These are phyloP conservation scores for Hyalella azteca DNA, from an alignment of 2,888 invertebrate genomes.

Conservation along the genomic window DNA sequence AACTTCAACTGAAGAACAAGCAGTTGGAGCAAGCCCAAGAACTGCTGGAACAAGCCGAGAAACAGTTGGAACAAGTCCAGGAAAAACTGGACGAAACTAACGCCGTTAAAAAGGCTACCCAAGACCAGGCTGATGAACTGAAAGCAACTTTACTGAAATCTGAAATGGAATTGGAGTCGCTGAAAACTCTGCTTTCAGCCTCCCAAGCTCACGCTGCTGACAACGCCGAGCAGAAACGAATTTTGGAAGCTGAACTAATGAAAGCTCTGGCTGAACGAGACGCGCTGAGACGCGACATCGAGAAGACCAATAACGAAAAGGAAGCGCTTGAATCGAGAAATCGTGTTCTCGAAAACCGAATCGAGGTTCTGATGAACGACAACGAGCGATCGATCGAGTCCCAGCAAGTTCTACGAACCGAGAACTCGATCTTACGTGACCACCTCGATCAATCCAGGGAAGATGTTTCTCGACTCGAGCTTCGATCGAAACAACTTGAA, in stretches of 20 bases:
- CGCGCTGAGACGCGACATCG: not conserved
- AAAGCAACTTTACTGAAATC: not conserved
- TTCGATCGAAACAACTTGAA: not conserved
- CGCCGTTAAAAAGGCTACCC: not conserved
- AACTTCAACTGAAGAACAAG: not conserved
- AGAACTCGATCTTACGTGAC: no score
- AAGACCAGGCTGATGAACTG: not conserved
- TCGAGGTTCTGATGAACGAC: not conserved
- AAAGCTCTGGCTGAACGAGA: not conserved
- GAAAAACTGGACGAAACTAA: no score
- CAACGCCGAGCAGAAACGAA: not conserved
- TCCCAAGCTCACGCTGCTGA: not conserved
- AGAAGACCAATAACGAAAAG: not conserved
- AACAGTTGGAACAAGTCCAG: not conserved
- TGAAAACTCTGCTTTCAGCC: not conserved
- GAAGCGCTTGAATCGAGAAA: not conserved
- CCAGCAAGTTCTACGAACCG: not conserved
- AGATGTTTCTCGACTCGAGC: no score
- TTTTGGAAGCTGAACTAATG: no score
- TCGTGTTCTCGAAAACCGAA: not conserved
- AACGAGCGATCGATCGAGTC: conserved; percentile 4
- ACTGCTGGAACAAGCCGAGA: not conserved
- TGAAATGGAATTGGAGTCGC: not conserved
- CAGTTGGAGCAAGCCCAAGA: not conserved
- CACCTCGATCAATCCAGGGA: no score